phyloP scores from a whole-genome alignment of 2,113 vertebrate species.

The Cyprinodon tularosa region DNA sequence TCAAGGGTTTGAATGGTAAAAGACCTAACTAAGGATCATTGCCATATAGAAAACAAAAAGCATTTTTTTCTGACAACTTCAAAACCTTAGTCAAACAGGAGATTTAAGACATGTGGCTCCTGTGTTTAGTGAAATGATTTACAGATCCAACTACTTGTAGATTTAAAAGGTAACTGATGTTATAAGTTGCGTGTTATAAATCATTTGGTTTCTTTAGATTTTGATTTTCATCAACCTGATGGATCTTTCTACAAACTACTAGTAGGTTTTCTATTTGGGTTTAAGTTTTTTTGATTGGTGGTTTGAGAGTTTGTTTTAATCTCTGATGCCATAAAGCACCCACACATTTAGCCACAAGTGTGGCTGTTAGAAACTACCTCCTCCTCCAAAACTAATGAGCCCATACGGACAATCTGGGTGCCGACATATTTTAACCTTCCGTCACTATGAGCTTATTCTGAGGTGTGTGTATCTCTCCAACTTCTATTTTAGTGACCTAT shows the following conservation, averaged over 20 bases:
- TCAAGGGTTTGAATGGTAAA: too few species aligned
- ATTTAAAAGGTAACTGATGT: too few species aligned
- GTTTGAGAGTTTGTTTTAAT: neutral
- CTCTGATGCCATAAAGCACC: neutral
- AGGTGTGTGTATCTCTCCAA: constrained; percentile 1
- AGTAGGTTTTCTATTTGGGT: neutral
- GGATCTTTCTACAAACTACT: too few species aligned
- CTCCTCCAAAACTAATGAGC: constrained; percentile 1
- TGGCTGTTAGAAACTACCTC: constrained; percentile 13
- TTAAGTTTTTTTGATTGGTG: neutral
- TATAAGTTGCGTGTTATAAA: too few species aligned
- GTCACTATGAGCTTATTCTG: constrained; percentile 16
- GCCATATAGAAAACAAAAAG: too few species aligned
- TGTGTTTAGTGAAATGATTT: too few species aligned
- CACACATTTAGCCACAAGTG: neutral
- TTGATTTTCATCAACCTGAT: neutral
- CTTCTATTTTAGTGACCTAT: neutral
- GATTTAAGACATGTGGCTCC: too few species aligned
- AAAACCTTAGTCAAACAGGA: too few species aligned
- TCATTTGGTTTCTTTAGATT: neutral
- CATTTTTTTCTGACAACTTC: too few species aligned
- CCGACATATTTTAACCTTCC: constrained; percentile 2
- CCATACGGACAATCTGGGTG: neutral
- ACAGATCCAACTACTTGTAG: too few species aligned
- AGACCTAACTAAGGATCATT: too few species aligned